A percentile compares a stretch with the other conserved stretches of the same genome.
phyloP scores from a whole-genome alignment of 2,797 vertebrate genomes.

The Leptodactylus fallax region DNA sequence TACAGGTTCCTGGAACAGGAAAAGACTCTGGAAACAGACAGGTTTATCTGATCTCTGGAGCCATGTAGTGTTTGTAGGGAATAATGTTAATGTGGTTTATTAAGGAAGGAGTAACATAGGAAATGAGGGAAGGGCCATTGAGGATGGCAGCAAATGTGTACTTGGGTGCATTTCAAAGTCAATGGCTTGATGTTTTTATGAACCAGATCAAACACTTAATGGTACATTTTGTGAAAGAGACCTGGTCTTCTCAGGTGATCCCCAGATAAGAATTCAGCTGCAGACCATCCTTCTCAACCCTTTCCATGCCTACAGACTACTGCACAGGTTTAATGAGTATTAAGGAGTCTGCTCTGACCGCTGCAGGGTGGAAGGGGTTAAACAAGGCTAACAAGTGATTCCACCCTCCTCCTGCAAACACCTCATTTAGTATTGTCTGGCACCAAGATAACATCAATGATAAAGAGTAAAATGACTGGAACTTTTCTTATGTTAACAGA shows the following conservation, averaged over 20 bases:
- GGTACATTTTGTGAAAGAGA: conserved; percentile 65
- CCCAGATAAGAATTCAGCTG: conserved; percentile 65
- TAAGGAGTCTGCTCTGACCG: not conserved
- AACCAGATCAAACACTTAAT: conserved; percentile 70
- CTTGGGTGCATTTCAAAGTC: conserved; percentile 72
- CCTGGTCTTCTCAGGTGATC: conserved; percentile 54
- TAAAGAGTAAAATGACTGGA: conserved; percentile 62
- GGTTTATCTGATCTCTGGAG: conserved; percentile 47
- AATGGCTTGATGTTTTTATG: conserved; percentile 67
- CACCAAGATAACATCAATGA: conserved; percentile 61
- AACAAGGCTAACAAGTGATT: conserved; percentile 56
- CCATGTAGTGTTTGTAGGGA: conserved; percentile 17
- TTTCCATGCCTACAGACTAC: not conserved
- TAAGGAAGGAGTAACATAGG: conserved; percentile 10
- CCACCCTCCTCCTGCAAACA: conserved; percentile 60
- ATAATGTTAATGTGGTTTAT: conserved; percentile 60
- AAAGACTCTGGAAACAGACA: conserved; percentile 28
- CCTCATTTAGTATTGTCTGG: conserved; percentile 66
- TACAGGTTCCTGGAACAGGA: conserved; percentile 26
- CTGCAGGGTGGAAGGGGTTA: conserved; percentile 34
- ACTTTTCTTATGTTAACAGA: conserved; percentile 61
- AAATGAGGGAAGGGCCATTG: conserved; percentile 22
- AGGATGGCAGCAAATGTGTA: conserved; percentile 25
- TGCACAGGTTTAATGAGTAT: not conserved
- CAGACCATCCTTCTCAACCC: conserved; percentile 25